Evolutionary conservation across 2,797 vertebrate genomes (phyloP), one percentile per base, ranked within the genome.

Genomic region (Lutjanus argentimaculatus): DNA sequence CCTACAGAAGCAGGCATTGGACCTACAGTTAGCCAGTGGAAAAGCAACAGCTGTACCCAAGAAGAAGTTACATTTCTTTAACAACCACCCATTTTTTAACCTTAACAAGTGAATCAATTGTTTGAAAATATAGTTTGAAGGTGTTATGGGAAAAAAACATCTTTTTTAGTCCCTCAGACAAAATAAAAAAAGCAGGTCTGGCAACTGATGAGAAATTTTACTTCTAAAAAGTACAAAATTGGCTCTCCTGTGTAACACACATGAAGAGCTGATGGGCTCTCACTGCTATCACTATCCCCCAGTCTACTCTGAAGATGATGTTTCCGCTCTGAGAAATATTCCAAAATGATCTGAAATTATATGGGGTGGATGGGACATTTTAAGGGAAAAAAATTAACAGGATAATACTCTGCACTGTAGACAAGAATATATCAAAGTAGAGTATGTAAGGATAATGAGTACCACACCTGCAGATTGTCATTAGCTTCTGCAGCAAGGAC

Each of bases 401-500:
- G 36, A 63, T 61, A 42, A 75, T 25, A 19, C 51, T 80, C 64
- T 19, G 75, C 69, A 48, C 65, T 48, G 67, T 40, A 66, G 83
- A 85, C 76, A 48, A 63, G 71, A 64, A 77, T 70, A 72, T 63
- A 91, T 89, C 89, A 92, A 89, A 90, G 89, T 49, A 36, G 63
- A 59, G 30, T 36, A 40, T 77, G 87, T 80, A 22, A 59, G 77
- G 72, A 83, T 88, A 90, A 91, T 79, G 67, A 92, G 83, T 67
- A 75, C 79, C 74, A 83, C 89, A 91, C 92, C 82, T 94, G 82
- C 57, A 36, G 88, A 91, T 78, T 86, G 86, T 84, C 90, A 91
- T 91, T 93, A 92, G 89, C 86, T 89, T 86, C 84, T 36, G 30
- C 79, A 83, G 89, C 86, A 90, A 86, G 72, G 86, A 84, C 88